Evolutionary conservation across 2,113 vertebrate genomes (phyloP).

Genomic region (Eudyptes chrysolophus): DNA sequence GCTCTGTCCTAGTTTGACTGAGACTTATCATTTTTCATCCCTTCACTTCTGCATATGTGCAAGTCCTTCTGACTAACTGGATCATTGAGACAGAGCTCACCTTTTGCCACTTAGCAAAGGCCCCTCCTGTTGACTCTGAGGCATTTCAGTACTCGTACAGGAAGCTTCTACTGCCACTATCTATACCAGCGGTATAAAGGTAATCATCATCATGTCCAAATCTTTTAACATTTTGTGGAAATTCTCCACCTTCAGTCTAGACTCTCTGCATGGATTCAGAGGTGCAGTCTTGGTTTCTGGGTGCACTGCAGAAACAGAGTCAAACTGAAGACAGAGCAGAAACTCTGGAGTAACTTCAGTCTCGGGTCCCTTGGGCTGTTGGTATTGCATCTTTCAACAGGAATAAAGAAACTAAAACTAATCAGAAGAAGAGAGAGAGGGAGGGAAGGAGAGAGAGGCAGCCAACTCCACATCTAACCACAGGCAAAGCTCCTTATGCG

Average conservation of each 20-base stretch:
- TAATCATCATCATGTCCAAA: not conserved
- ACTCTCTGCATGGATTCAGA: not conserved
- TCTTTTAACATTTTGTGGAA: not conserved
- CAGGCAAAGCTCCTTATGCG: not conserved
- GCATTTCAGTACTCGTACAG: not conserved
- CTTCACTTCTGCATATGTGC: not conserved
- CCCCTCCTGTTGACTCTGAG: not conserved
- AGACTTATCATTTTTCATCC: not conserved
- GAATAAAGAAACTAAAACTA: not conserved
- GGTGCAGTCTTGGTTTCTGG: not conserved
- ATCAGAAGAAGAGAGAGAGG: not conserved
- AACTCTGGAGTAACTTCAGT: not conserved
- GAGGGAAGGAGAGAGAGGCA: not conserved
- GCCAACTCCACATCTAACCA: not conserved
- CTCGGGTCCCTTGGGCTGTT: not conserved
- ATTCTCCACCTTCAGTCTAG: not conserved
- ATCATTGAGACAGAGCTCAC: not conserved
- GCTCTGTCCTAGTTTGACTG: not conserved
- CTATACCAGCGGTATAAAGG: not conserved
- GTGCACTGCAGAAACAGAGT: not conserved
- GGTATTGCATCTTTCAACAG: not conserved
- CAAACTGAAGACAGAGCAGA: not conserved
- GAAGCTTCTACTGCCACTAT: not conserved
- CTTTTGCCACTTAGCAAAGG: not conserved
- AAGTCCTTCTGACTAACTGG: not conserved